Base-by-base conservation (phyloP, 2,888 invertebrate genomes). In the Limnephilus rhombicus region DNA sequence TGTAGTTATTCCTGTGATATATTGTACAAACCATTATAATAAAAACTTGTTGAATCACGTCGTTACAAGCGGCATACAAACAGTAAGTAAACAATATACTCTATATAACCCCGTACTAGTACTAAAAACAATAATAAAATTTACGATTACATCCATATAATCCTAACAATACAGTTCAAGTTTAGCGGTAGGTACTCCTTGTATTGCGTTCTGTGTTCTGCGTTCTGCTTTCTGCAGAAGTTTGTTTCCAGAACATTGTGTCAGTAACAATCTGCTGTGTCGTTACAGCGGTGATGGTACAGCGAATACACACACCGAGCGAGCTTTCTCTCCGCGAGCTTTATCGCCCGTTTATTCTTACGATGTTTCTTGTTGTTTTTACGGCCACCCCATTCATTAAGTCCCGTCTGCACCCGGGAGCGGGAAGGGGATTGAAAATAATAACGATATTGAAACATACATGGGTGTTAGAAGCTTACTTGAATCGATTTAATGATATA, bases 341-440 rank as follows among this genome's bases (percentile, higher is more conserved):
- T 93, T 92, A 93, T 93, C 92, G 93, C 91, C 91, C 92, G 92
- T 93, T 93, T 92, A 90, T 91, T 92, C 92, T 92, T 91, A 93
- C 93, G 92, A 93, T 91, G 92, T 92, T 92, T 92, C 93, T 92
- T 92, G 91, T 92, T 92, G 93, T 93, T 93, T 92, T 93, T 92
- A 93, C 88, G 87, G 90, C 92, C 92, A 88, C 91, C 91, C 92
- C 90, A 89, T 93, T 93, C 93, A 93, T 93, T 93, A 93, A 91
- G 83, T 29, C 41, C 90, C 82, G 49, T 90, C 45, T 29, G 49
- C 41, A 90, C 53, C 68, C 68, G 9, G 68, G 24, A 68, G 68
- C 68, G 68, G 24, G 68, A 68, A 68, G 24, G 68, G n/a, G 24
- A 68, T 68, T 1, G 68, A 18, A 68, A n/a, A 68, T 68, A 68